These are phyloP conservation scores for Sebastes minor DNA, from an alignment of 2,797 vertebrate genomes.

Conservation along the genomic window DNA sequence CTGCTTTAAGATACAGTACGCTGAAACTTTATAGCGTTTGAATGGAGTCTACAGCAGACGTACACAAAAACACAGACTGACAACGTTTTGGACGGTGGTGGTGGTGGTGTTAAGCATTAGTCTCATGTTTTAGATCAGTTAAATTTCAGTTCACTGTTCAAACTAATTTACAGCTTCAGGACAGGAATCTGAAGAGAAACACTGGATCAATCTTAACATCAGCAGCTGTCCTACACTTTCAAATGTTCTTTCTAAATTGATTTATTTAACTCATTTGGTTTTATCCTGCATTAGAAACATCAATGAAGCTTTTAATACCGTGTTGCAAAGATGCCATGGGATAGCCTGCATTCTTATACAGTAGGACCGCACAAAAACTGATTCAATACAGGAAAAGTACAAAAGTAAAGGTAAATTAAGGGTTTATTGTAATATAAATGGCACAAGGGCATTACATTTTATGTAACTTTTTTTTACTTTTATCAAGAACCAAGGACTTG, in stretches of 20 bases:
- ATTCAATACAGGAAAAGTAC: not conserved
- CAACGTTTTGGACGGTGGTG: not conserved
- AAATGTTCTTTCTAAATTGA: not conserved
- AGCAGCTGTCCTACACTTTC: not conserved
- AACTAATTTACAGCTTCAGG: not conserved
- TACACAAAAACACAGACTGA: not conserved
- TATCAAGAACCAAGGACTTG: not conserved
- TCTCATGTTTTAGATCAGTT: not conserved
- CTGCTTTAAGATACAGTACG: slow-evolving; percentile 7
- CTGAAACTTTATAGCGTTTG: not conserved
- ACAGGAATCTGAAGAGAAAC: not conserved
- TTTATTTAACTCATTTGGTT: not conserved
- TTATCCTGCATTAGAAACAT: not conserved
- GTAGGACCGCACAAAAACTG: not conserved
- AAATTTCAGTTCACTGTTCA: not conserved
- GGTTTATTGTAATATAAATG: not conserved
- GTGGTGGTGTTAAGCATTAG: not conserved
- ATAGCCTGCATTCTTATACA: not conserved
- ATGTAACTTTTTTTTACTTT: not conserved
- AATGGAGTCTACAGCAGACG: not conserved
- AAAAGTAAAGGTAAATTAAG: not conserved
- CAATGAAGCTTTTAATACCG: not conserved
- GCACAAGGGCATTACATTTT: not conserved
- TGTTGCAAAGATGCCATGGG: not conserved
- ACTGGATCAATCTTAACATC: not conserved